Conservation (phyloP, 2,888 invertebrate genomes). For the Synanthedon tipuliformis region DNA sequence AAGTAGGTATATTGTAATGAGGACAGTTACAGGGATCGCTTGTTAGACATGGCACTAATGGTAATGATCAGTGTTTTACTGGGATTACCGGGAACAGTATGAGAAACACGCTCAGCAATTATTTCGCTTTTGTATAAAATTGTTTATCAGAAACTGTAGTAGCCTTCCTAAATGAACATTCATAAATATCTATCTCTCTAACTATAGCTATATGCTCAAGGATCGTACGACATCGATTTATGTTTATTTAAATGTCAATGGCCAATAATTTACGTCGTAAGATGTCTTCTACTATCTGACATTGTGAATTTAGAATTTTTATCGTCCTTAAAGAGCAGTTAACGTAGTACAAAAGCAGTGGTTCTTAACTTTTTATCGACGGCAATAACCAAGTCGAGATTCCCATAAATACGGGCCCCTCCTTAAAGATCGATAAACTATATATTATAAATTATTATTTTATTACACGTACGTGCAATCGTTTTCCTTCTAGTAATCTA, state of each 20-base stretch:
- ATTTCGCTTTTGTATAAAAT: no score
- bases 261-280: no score
- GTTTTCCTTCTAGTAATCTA: slow-evolving; percentile 1
- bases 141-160: no score
- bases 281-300: neutral
- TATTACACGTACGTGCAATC: neutral
- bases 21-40: neutral
- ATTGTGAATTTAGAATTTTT: neutral
- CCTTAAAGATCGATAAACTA: neutral
- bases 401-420: neutral
- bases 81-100: neutral
- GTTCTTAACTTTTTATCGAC: neutral
- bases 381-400: neutral
- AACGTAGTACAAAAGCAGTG: neutral
- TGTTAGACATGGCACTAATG: neutral
- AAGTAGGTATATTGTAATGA: neutral
- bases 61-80: neutral
- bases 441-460: neutral
- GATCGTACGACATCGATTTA: no score
- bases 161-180: no score
- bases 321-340: neutral
- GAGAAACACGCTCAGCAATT: no score
- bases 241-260: no score
- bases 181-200: no score
- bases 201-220: no score